Conservation (phyloP, 2,888 invertebrate species). For the Muscina levida region DNA sequence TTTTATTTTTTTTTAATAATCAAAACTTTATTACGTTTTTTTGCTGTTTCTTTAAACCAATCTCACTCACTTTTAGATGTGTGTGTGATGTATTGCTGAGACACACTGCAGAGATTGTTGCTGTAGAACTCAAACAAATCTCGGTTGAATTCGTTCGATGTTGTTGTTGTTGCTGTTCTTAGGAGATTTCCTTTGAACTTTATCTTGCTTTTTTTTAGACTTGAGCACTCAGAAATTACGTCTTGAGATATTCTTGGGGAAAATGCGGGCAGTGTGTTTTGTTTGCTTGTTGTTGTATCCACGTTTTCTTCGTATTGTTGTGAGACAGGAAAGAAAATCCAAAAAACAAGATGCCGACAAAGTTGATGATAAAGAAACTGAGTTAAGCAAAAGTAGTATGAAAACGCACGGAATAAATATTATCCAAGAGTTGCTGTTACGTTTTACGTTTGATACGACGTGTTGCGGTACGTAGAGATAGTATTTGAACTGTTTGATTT, state of each 20-base stretch:
- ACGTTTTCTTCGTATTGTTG: not conserved
- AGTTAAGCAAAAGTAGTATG: too few species aligned
- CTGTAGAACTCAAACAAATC: slow-evolving; percentile 7
- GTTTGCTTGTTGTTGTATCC: not conserved
- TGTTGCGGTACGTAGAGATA: too few species aligned
- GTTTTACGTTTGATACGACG: too few species aligned
- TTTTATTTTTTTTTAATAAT: slow-evolving; percentile 23
- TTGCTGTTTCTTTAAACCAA: too few species aligned
- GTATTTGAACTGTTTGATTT: too few species aligned
- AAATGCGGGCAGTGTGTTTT: slow-evolving; percentile 30
- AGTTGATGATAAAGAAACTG: too few species aligned
- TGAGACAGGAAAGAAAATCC: not conserved
- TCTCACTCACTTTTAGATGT: slow-evolving; percentile 37
- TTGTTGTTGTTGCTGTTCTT: slow-evolving; percentile 2
- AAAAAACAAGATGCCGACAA: not conserved
- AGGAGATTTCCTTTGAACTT: slow-evolving; percentile 27
- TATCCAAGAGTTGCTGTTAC: too few species aligned
- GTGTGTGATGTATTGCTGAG: not conserved
- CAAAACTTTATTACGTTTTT: too few species aligned
- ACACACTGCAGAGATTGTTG: not conserved
- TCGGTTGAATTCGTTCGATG: not conserved
- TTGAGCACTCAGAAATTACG: slow-evolving; percentile 24
- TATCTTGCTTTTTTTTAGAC: slow-evolving; percentile 22
- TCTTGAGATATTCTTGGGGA: slow-evolving; percentile 2
- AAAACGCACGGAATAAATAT: too few species aligned